Base-by-base conservation (phyloP, 2,797 vertebrate species). In the Delichon dasypus region DNA sequence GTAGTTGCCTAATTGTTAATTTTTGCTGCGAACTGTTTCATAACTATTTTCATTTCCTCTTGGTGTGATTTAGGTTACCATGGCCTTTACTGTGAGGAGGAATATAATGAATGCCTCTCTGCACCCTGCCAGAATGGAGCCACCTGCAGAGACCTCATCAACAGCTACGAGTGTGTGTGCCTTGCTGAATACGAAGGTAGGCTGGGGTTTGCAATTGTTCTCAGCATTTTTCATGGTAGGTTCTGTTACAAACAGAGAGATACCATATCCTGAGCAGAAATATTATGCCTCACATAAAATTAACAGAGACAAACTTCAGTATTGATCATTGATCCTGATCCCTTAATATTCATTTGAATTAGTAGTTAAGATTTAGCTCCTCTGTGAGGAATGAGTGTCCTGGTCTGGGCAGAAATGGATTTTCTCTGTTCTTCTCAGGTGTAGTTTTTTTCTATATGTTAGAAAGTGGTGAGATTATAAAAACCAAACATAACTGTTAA, bases 41-140 rank as follows among this genome's bases (percentile, higher is more conserved):
- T 22, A 12, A 22, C 22, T 65, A 20, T 10, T 51, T 89, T 64
- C 22, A 1, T 96, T 82, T 85, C 66, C 54, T 83, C 64, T 83
- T 30, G 12, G 2, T 94, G 83, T 89, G 27, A 68, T 95, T 38
- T 90, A 99, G 99, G 99, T 88, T 99, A 99, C 98, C 99, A 99
- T 3, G 99, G 99, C 38, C 98, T 99, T 95, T 99, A 99, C 95
- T 99, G 99, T 86, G 99, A 99, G 88, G 99, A 99, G 92, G 99
- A 99, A 66, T 99, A 99, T 92, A 99, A 99, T 1, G 99, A 99
- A 96, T 99, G 99, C 94, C 97, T 99, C 87, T 99, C 99, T 3
- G 98, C 98, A 2, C 99, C 99, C 26, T 99, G 99, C 97, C 98
- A 99, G 97, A 99, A 99, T 0, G 98, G 98, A 5, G 99, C 98